phyloP scores from a whole-genome alignment of 2,888 invertebrate species.

The Mythimna pallens region DNA sequence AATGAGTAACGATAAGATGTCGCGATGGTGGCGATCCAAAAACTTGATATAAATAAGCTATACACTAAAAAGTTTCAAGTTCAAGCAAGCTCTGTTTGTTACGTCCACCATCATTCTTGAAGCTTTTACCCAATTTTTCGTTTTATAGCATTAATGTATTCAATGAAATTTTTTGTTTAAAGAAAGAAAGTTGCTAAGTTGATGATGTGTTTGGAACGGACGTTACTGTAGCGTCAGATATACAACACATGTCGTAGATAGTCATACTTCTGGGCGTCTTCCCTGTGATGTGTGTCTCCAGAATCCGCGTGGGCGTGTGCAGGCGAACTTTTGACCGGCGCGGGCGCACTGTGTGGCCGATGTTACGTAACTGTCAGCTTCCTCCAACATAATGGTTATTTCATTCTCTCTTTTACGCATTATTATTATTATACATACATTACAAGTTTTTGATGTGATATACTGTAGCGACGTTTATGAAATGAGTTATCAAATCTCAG shows the following conservation, averaged over 20 bases:
- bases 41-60: slow-evolving; percentile 52
- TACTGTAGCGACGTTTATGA: slow-evolving; percentile 26
- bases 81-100: not conserved
- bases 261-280: slow-evolving; percentile 23
- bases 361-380: slow-evolving; percentile 66
- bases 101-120: not conserved
- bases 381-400: slow-evolving; percentile 47
- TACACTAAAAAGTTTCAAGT: slow-evolving; percentile 2
- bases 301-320: slow-evolving; percentile 64
- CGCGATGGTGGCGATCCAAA: slow-evolving; percentile 55
- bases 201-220: not conserved
- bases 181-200: not conserved
- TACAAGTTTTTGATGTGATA: slow-evolving; percentile 25
- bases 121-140: not conserved
- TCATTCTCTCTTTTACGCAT: slow-evolving; percentile 43
- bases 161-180: not conserved
- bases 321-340: slow-evolving; percentile 73
- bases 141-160: not conserved
- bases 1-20: slow-evolving; percentile 59
- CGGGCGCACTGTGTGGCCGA: slow-evolving; percentile 67
- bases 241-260: not conserved
- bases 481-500: slow-evolving; percentile 41
- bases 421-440: slow-evolving; percentile 9
- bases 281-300: slow-evolving; percentile 28
- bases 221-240: not conserved